Evolutionary conservation across 2,888 invertebrate species (phyloP), one percentile per base, ranked within the genome.

Genomic region (Drosophila infuscata): DNA sequence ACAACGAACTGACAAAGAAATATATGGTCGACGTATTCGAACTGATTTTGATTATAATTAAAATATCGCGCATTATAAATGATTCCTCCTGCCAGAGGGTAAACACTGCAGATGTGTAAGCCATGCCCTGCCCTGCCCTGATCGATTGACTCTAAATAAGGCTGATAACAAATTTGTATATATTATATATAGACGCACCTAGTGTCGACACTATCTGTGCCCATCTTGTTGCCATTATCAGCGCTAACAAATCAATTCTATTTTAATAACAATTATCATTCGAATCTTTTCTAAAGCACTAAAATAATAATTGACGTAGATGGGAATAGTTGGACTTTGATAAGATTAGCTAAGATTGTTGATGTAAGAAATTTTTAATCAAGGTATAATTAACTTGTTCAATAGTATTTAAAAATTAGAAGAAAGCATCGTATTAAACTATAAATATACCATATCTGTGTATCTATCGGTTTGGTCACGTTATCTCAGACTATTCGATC

Each of bases 11-110:
- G 33, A 57, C 46, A 36, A 41, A 17, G 29, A 29, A 9, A 5
- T 17, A 36, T 54, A 36, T 17, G 20, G 53, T 48, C 38, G 46
- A 25, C 43, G n/a, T 36, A 38, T 32, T 51, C 11, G 43, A 59
- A 36, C 41, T 48, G 17, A 48, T 65, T 58, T 63, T 52, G 59
- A 76, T 70, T 62, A 41, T 46, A 75, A 71, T 76, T 64, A 53
- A 75, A 76, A 63, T 63, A 70, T 17, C 30, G 53, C 74, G 61
- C 70, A 74, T 54, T 58, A 65, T 54, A 75, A 70, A 70, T 65
- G 7, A 29, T 35, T 8, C 7, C 56, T 53, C 3, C 25, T 51
- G 38, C 6, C 35, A 48, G 70, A 41, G 49, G 41, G 53, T 54
- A 63, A 74, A 46, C 53, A 54, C 53, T 46, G 49, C 58, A 49